Evolutionary conservation across 1,140 invertebrate genomes (phyloP), one percentile per base, ranked within the genome.

Genomic region (Pentalonia nigronervosa): DNA sequence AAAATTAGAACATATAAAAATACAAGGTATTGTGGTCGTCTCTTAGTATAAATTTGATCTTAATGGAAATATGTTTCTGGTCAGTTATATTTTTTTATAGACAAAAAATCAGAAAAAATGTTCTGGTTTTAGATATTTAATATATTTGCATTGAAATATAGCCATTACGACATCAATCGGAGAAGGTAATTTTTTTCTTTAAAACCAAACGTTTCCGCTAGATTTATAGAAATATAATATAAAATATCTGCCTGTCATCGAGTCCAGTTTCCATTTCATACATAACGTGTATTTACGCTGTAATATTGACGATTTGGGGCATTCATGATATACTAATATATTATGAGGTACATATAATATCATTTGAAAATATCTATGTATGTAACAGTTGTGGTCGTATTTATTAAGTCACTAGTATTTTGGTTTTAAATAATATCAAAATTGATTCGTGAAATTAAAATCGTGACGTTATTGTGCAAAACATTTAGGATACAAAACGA

Each of bases 111-210:
- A 36, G 53, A 25, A 11, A 50, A 91, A 92, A 92, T 48, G 91
- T 92, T 92, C 45, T 83, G 76, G 91, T 92, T 83, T 91, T 91
- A 91, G 36, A n/a, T 91, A 91, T 48, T 91, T 48, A 53, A 91
- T 36, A 48, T 81, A 21, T 91, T 76, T 67, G 45, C 60, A 47
- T 91, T 91, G 60, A 47, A 17, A 76, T 41, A 48, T 60, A 23
- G 14, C 34, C 21, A 92, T 92, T 92, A 92, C 91, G n/a, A 83
- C 91, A 81, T 50, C 56, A 92, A 92, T 36, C 53, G 45, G 76
- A 92, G 21, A 45, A 92, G 47, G 36, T 91, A 76, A 20, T 67
- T 91, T 92, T 41, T 92, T 92, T 92, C 50, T 83, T 50, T 53
- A 41, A 14, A 45, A 91, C 8, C 7, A 41, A 83, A 47, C 30